A percentile compares a stretch with the other conserved stretches of the same genome.
These are phyloP conservation scores for Euplagia quadripunctaria DNA, from an alignment of 2,888 invertebrate genomes.

Conservation along the genomic window DNA sequence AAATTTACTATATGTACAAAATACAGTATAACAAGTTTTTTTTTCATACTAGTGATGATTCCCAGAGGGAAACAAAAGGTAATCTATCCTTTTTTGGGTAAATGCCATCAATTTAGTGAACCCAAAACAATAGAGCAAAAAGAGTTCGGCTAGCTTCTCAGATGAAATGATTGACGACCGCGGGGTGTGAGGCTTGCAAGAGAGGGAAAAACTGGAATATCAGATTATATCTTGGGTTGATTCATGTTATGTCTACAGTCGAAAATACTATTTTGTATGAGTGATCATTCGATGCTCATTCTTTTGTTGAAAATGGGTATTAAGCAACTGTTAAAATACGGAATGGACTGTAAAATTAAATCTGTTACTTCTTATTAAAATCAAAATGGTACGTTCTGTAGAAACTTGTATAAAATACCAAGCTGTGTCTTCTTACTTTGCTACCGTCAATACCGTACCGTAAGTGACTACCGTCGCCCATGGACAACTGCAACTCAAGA, in stretches of 20 bases:
- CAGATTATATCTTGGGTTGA: conserved; percentile 43
- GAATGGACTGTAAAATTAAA: background rate
- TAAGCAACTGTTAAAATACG: background rate
- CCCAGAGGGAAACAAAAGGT: conserved; percentile 56
- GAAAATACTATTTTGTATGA: background rate
- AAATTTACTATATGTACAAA: too few relatives aligned
- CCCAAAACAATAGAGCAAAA: conserved; percentile 67
- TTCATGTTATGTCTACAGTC: conserved; percentile 33
- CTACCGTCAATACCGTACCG: too few relatives aligned
- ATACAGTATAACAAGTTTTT: background rate
- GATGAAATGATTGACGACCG: conserved; percentile 76
- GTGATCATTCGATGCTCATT: background rate
- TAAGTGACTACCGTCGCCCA: too few relatives aligned
- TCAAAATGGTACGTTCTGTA: background rate
- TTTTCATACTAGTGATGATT: conserved; percentile 42
- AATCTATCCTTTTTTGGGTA: conserved; percentile 59
- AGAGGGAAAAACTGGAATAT: conserved; percentile 29
- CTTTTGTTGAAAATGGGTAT: background rate
- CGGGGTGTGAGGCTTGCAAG: conserved; percentile 25
- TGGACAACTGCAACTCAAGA: too few relatives aligned
- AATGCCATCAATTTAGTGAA: conserved; percentile 68
- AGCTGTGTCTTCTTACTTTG: too few relatives aligned
- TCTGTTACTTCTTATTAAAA: too few relatives aligned
- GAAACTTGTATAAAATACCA: background rate
- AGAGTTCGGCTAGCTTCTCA: conserved; percentile 55